A percentile compares a stretch with the other conserved stretches of the same genome.
Evolutionary conservation across 2,888 invertebrate species (phyloP).

Genomic region (Archips crataeganus): DNA sequence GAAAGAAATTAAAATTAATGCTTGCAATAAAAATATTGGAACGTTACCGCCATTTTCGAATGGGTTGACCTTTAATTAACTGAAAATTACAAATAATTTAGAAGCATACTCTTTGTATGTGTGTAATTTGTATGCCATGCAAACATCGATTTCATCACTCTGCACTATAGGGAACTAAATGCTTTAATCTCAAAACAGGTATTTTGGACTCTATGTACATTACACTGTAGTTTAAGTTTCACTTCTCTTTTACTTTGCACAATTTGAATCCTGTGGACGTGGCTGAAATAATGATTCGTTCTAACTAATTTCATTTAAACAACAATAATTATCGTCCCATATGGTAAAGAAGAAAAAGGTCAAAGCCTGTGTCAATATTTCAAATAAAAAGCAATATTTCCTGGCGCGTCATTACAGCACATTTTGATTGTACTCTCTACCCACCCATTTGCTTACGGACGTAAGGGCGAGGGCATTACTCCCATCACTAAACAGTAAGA

Average conservation of each 20-base stretch:
- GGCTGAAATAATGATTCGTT: slow-evolving; percentile 18
- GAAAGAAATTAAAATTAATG: neutral
- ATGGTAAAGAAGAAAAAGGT: too few relatives aligned
- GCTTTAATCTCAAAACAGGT: slow-evolving; percentile 84
- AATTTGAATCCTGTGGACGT: slow-evolving; percentile 46
- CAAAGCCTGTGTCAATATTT: too few relatives aligned
- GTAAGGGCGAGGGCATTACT: neutral
- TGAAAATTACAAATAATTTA: too few relatives aligned
- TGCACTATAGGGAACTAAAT: slow-evolving; percentile 79
- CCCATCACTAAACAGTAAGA: neutral
- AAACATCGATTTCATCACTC: slow-evolving; percentile 55
- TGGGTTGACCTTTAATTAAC: neutral
- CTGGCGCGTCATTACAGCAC: neutral
- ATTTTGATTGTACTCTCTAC: neutral
- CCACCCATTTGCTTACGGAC: neutral
- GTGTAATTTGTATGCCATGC: slow-evolving; percentile 51
- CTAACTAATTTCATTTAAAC: too few relatives aligned
- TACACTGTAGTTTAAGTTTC: slow-evolving; percentile 68
- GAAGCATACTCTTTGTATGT: neutral
- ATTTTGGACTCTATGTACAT: slow-evolving; percentile 79
- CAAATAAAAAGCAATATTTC: too few relatives aligned
- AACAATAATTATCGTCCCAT: too few relatives aligned
- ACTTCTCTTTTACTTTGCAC: slow-evolving; percentile 48
- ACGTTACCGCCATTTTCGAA: neutral
- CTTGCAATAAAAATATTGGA: neutral